Base-by-base conservation (phyloP, 2,113 vertebrate species). In the Periophthalmodon schlosseri region DNA sequence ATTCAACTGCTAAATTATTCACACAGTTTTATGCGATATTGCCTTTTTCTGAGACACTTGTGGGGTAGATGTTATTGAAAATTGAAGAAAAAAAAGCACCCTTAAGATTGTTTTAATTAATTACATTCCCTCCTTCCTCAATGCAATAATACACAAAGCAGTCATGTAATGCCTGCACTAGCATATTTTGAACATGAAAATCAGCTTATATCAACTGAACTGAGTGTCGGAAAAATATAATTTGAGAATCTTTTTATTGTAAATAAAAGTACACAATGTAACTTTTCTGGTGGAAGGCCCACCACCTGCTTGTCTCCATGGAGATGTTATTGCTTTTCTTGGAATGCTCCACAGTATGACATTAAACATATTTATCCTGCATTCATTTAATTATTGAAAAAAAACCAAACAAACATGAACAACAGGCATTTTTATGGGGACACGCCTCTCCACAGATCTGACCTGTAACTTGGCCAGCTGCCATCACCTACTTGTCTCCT, bases 1-100 rank as follows among this genome's bases (percentile, higher is more conserved):
- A 89, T 92, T 91, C 87, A 79, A 77, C 86, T 84, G 75, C 85
- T 94, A 88, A 91, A 94, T 94, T 93, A 94, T 94, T 94, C 91
- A 93, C 82, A 84, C 80, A 86, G 83, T 92, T 93, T 92, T 91
- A 87, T 88, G 89, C 86, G 85, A 93, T 93, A 92, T 93, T 94
- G 91, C 87, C 79, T 91, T 93, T 74, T 84, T 56, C 79, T n/a
- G 73, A 87, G 86, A 91, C 84, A 91, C 78, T 90, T 83, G 79
- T 75, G 77, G 69, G 81, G 77, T 72, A 87, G 82, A 76, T 33
- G 54, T 90, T 92, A 91, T 91, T 90, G 86, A 90, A 89, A 79
- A 86, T 78, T 72, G 89, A 89, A 79, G 88, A 70, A 91, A 89
- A 79, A 89, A 81, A 72, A 77, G 80, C 70, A 71, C 81, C 89